Conservation (phyloP, 2,888 invertebrate genomes). For the Eulithis testata region DNA sequence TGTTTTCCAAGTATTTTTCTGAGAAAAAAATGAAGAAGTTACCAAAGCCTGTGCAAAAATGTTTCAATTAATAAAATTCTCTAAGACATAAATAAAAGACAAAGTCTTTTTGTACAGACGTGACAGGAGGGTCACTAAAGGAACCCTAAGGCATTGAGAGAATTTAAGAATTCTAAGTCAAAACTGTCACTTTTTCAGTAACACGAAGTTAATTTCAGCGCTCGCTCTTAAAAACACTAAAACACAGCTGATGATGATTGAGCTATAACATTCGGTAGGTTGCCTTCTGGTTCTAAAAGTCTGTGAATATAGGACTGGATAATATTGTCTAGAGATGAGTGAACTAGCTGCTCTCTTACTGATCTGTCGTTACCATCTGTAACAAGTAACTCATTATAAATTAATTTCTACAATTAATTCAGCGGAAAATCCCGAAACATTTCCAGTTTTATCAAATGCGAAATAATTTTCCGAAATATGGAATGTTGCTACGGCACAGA, state of each 20-base stretch:
- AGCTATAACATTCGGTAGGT: too few species aligned
- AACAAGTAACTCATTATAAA: constrained; percentile 29
- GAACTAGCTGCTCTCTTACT: constrained; percentile 5
- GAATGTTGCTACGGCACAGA: constrained; percentile 5
- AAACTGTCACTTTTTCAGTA: too few species aligned
- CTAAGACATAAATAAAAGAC: constrained; percentile 47
- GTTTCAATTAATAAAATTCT: constrained; percentile 22
- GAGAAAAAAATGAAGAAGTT: not conserved
- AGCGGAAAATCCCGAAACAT: constrained; percentile 19
- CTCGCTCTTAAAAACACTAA: not conserved
- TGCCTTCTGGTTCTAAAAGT: too few species aligned
- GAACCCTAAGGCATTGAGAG: constrained; percentile 16
- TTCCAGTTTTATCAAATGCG: constrained; percentile 21
- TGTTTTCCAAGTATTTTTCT: too few species aligned
- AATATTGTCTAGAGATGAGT: not conserved
- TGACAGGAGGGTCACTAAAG: not conserved
- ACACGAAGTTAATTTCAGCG: not conserved
- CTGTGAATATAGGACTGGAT: too few species aligned
- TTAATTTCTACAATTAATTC: constrained; percentile 28
- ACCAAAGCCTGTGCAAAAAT: not conserved
- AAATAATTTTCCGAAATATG: constrained; percentile 20
- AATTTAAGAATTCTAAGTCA: not conserved
- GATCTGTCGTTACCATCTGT: constrained; percentile 6
- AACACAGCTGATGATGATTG: not conserved
- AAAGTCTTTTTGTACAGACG: constrained; percentile 37